A percentile compares a stretch with the other conserved stretches of the same genome.
Evolutionary conservation across 2,113 vertebrate genomes (phyloP).

Genomic region (Muscicapa adusta): DNA sequence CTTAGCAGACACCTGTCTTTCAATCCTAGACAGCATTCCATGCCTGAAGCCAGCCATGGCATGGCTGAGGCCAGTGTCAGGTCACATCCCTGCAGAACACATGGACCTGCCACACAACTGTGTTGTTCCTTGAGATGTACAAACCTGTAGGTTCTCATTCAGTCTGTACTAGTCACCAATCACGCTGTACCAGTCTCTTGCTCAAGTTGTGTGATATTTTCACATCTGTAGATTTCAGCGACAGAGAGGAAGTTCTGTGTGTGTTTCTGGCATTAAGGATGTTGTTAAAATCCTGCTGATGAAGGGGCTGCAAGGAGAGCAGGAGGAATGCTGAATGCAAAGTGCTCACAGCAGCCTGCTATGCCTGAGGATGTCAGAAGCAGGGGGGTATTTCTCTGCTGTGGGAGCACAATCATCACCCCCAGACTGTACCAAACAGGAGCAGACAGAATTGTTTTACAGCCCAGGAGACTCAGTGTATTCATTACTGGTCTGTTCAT

Average conservation of each 20-base stretch:
- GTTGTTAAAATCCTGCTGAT: not conserved
- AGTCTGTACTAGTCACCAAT: not conserved
- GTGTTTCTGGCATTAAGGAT: not conserved
- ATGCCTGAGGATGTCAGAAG: fast-evolving
- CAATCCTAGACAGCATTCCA: not conserved
- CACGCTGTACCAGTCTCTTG: not conserved
- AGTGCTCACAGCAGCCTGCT: fast-evolving
- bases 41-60: not conserved
- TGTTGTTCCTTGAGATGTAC: not conserved
- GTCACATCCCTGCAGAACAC: not conserved
- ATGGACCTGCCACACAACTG: fast-evolving
- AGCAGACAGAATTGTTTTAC: not conserved
- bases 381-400: not conserved
- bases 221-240: fast-evolving
- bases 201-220: not conserved
- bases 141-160: not conserved
- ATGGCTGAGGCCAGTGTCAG: not conserved
- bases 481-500: not conserved
- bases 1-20: too few species aligned
- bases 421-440: not conserved
- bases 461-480: not conserved
- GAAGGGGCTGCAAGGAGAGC: not conserved
- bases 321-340: not conserved
- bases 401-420: not conserved
- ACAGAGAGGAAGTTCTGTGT: not conserved